phyloP scores from a whole-genome alignment of 2,888 invertebrate species.

The Parthenolecanium corni region DNA sequence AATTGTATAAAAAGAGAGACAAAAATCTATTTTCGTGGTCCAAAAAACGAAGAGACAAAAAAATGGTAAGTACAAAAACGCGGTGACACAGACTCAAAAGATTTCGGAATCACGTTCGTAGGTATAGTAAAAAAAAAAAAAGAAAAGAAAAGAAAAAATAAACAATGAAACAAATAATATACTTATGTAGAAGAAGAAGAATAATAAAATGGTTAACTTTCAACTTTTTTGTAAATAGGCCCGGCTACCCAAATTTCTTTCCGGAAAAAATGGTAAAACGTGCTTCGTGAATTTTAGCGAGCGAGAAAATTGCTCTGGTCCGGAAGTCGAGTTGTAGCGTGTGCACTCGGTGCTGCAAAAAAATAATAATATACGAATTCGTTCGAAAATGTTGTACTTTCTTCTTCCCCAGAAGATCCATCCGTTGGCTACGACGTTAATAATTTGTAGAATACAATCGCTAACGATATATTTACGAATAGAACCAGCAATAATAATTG shows the following conservation, averaged over 20 bases:
- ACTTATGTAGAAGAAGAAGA: not conserved
- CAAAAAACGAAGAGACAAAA: constrained; percentile 20
- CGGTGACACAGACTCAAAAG: not conserved
- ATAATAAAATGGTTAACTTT: not conserved
- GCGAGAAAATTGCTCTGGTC: too few relatives aligned
- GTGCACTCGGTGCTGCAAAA: not conserved
- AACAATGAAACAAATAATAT: not conserved
- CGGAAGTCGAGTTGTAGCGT: too few relatives aligned
- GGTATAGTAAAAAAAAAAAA: not conserved
- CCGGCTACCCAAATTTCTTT: too few relatives aligned
- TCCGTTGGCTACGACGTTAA: constrained; percentile 59
- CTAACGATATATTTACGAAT: constrained; percentile 86
- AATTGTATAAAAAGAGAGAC: constrained; percentile 13
- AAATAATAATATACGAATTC: not conserved
- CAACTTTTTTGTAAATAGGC: too few relatives aligned
- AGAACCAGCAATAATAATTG: constrained; percentile 86
- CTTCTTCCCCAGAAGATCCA: not conserved
- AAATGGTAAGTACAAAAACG: not conserved
- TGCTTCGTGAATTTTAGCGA: too few relatives aligned
- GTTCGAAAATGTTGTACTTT: not conserved
- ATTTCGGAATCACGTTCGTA: not conserved
- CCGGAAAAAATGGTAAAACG: too few relatives aligned
- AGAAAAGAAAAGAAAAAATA: not conserved
- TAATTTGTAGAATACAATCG: constrained; percentile 90
- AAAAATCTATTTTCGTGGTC: constrained; percentile 6